phyloP scores from a whole-genome alignment of 2,888 invertebrate species.

The Molanna angustata region DNA sequence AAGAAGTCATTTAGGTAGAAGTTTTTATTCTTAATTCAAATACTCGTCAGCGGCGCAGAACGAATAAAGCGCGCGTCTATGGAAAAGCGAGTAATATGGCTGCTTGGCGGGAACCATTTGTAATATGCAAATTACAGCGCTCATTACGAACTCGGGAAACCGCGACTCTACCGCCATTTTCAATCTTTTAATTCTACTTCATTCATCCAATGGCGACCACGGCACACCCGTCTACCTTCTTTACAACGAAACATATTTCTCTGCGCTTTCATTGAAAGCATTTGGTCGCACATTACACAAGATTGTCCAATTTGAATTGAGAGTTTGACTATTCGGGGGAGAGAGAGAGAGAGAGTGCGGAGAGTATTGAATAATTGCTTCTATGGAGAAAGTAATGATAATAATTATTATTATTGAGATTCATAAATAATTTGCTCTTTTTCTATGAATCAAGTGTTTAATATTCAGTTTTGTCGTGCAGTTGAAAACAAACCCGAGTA shows the following conservation, averaged over 20 bases:
- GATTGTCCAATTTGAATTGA: constrained; percentile 19
- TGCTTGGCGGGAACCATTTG: constrained; percentile 30
- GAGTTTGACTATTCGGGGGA: constrained; percentile 2
- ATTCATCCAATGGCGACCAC: not conserved
- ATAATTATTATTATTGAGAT: too few species aligned
- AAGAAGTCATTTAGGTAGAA: too few species aligned
- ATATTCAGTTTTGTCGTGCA: too few species aligned
- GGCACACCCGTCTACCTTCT: not conserved
- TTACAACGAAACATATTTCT: not conserved
- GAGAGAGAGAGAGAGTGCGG: not conserved
- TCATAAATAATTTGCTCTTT: too few species aligned
- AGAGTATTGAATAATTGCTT: not conserved
- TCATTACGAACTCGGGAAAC: constrained; percentile 27
- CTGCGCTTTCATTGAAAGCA: not conserved
- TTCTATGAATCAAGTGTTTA: too few species aligned
- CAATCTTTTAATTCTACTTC: constrained; percentile 8
- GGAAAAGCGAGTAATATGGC: too few species aligned
- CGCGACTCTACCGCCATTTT: constrained; percentile 25
- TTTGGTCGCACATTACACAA: not conserved
- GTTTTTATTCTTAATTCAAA: too few species aligned
- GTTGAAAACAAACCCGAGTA: too few species aligned
- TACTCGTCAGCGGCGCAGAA: too few species aligned
- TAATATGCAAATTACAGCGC: constrained; percentile 33
- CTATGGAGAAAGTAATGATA: too few species aligned
- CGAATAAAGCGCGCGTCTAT: too few species aligned